Base-by-base conservation (phyloP, 1,140 invertebrate species). In the Mizuhopecten yessoensis region DNA sequence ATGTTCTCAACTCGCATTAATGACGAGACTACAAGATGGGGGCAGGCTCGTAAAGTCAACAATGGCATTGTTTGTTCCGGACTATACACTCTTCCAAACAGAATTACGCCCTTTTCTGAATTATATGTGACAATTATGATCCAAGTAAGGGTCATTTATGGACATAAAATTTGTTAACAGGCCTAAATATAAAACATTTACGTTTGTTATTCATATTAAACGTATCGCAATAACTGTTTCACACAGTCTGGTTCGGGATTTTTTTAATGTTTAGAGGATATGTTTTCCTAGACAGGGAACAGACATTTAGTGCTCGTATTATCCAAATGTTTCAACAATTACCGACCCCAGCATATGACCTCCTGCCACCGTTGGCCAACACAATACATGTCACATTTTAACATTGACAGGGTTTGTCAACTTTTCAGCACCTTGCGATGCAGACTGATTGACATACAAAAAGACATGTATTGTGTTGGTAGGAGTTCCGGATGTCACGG, bases 71-170 rank as follows among this genome's bases (percentile, higher is more conserved):
- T 75, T 75, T 75, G 57, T 75, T 75, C 57, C n/a, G 1, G 7
- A 75, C 57, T 29, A n/a, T n/a, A 75, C 57, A 75, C 57, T 75
- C 57, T 75, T 29, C 57, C 17, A 29, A 75, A 75, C 23, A 17
- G 57, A 75, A 75, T 75, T 75, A 75, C 57, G 57, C 57, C 57
- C 57, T 75, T n/a, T 75, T 75, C 57, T 75, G 57, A 75, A n/a
- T 75, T 29, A 29, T 3, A 75, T 75, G 57, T 75, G 57, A 75
- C 57, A 75, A 17, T 75, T 3, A 75, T 29, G 57, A 75, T 11
- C 57, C 57, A 75, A 75, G 1, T 7, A 5, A 17, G 29, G n/a
- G 57, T 17, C 57, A 75, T 29, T 75, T 75, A 75, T 75, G 57
- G 23, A 29, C 57, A 75, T 75, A 75, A 75, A 75, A 29, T 75